Conservation (phyloP, 2,888 invertebrate genomes). For the Sylvicola fuscatus region DNA sequence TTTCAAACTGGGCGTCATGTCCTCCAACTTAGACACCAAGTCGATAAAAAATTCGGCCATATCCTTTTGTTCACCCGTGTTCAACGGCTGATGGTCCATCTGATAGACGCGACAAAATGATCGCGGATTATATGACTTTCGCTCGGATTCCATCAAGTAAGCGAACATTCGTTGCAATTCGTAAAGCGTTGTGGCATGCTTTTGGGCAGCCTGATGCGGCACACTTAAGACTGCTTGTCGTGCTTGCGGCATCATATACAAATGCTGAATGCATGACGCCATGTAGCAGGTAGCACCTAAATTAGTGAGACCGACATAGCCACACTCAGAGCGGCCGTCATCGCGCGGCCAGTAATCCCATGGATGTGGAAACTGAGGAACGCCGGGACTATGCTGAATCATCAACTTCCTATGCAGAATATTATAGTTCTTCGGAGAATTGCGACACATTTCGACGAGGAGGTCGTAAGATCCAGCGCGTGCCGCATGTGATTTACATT, state of each 20-base stretch:
- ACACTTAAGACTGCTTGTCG: slow-evolving; percentile 63
- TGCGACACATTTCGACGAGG: slow-evolving; percentile 68
- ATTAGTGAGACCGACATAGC: slow-evolving; percentile 86
- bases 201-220: slow-evolving; percentile 46
- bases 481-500: slow-evolving; percentile 80
- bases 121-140: slow-evolving; percentile 87
- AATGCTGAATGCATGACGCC: slow-evolving; percentile 93
- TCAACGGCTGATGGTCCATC: slow-evolving; percentile 91
- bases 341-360: slow-evolving; percentile 99
- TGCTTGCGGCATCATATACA: slow-evolving; percentile 94
- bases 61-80: slow-evolving; percentile 92
- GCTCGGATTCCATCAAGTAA: slow-evolving; percentile 79
- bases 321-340: slow-evolving; percentile 83
- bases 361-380: slow-evolving; percentile 65
- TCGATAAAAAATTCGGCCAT: slow-evolving; percentile 98
- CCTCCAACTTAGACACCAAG: slow-evolving; percentile 85
- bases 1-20: slow-evolving; percentile 83
- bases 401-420: slow-evolving; percentile 64
- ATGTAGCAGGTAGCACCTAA: slow-evolving; percentile 93
- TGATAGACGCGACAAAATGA: slow-evolving; percentile 92
- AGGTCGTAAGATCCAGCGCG: slow-evolving; percentile 82
- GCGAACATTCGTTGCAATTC: slow-evolving; percentile 93
- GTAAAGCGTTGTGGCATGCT: slow-evolving; percentile 61
- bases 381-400: slow-evolving; percentile 68
- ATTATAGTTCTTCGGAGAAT: slow-evolving; percentile 68